A percentile compares a stretch with the other conserved stretches of the same genome.
Conservation (phyloP, 1,140 invertebrate species). For the Bombyx mandarina region DNA sequence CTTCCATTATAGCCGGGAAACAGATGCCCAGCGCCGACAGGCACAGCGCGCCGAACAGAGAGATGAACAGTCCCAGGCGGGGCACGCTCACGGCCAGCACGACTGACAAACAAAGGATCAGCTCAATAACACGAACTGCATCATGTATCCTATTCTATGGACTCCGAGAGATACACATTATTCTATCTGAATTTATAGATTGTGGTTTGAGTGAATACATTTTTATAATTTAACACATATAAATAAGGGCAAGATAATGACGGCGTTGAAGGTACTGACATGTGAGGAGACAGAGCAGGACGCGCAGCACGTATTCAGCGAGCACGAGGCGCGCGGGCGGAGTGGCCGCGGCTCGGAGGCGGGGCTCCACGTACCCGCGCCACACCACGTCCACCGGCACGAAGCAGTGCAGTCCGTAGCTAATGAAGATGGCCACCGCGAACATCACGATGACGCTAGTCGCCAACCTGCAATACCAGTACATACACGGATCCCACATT, state of each 20-base stretch:
- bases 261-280: conserved; percentile 73
- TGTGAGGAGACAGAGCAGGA: conserved; percentile 77
- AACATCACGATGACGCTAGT: conserved; percentile 87
- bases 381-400: conserved; percentile 93
- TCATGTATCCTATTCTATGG: not conserved
- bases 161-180: no score
- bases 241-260: no score
- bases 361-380: conserved; percentile 78
- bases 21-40: conserved; percentile 89
- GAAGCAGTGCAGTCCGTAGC: conserved; percentile 94
- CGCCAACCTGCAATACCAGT: conserved; percentile 75
- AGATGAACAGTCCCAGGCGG: conserved; percentile 89
- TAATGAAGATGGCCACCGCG: conserved; percentile 89
- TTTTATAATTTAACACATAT: no score
- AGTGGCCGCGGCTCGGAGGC: conserved; percentile 62
- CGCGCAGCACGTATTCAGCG: conserved; percentile 77
- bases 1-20: conserved; percentile 89
- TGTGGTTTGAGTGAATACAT: no score
- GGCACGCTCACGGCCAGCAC: conserved; percentile 83
- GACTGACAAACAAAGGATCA: conserved; percentile 71
- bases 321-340: conserved; percentile 28
- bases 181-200: no score
- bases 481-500: not conserved
- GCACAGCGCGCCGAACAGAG: conserved; percentile 89
- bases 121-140: not conserved